Conservation (phyloP, 1,140 invertebrate species). For the Drosophila paulistorum region DNA sequence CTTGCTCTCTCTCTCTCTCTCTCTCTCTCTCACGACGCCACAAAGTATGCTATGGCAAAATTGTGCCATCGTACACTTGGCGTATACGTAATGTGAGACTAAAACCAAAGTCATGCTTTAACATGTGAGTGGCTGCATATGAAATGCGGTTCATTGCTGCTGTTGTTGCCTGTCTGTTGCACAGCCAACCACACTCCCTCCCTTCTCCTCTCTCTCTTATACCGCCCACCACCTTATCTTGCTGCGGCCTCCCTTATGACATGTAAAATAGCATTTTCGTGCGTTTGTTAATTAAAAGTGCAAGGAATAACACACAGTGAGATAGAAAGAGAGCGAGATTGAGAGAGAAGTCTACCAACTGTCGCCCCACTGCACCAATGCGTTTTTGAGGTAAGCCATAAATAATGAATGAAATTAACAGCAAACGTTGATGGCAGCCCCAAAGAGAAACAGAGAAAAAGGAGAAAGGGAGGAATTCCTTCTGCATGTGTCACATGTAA, state of each 20-base stretch:
- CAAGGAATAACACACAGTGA: slow-evolving; percentile 8
- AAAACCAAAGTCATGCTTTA: slow-evolving; percentile 25
- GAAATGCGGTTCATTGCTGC: slow-evolving; percentile 33
- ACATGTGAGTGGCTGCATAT: slow-evolving; percentile 38
- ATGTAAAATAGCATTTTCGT: slow-evolving; percentile 74
- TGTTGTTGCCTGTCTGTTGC: slow-evolving; percentile 24
- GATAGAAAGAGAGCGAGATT: not conserved
- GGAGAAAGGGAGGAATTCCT: slow-evolving; percentile 17
- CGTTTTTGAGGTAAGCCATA: slow-evolving; percentile 80
- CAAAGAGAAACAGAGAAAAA: not conserved
- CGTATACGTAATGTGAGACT: slow-evolving; percentile 42
- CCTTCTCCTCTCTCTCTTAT: not conserved
- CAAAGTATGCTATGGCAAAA: slow-evolving; percentile 9
- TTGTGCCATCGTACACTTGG: slow-evolving; percentile 13
- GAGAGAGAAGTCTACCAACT: slow-evolving; percentile 20
- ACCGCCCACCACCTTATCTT: not conserved
- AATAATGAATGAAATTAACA: slow-evolving; percentile 82
- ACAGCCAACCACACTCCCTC: slow-evolving; percentile 24
- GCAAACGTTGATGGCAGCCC: slow-evolving; percentile 26
- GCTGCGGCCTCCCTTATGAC: slow-evolving; percentile 44
- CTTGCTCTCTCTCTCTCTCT: not conserved
- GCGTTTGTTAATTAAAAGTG: slow-evolving; percentile 81
- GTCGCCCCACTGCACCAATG: slow-evolving; percentile 48
- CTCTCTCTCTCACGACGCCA: not conserved
- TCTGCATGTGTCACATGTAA: slow-evolving; percentile 40